phyloP scores from a whole-genome alignment of 2,113 vertebrate genomes.

The Nannospalax galili region DNA sequence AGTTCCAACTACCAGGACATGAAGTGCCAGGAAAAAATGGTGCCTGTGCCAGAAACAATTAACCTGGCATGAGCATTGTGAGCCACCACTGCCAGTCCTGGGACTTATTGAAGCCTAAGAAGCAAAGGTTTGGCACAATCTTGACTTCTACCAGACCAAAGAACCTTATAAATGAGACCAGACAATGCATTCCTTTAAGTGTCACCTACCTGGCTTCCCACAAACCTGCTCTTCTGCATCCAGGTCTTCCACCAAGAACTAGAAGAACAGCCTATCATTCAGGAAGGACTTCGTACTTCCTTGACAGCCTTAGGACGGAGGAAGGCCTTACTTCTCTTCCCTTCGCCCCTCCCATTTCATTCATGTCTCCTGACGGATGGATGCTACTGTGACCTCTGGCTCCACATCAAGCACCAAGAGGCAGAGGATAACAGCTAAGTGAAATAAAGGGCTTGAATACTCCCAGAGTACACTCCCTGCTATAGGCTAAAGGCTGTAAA shows the following conservation, averaged over 20 bases:
- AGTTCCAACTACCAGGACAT: conserved; percentile 28
- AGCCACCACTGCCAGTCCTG: not conserved
- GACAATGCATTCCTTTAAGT: not conserved
- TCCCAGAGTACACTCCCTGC: not conserved
- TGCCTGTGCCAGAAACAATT: conserved; percentile 30
- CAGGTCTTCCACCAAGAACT: not conserved
- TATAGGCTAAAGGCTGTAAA: not conserved
- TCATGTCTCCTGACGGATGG: not conserved
- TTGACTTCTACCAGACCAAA: not conserved
- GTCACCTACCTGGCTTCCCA: not conserved
- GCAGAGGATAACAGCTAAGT: not conserved
- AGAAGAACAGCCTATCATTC: not conserved
- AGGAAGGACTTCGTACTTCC: not conserved
- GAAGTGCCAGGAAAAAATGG: not conserved
- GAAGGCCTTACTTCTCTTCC: not conserved
- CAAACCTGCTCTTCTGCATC: not conserved
- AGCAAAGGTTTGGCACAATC: not conserved
- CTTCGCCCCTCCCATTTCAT: not conserved
- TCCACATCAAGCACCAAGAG: not conserved
- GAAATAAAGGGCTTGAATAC: not conserved
- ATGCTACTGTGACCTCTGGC: not conserved
- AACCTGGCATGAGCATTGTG: not conserved
- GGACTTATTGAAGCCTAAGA: not conserved
- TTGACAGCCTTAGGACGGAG: not conserved
- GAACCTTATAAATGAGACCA: not conserved